Base-by-base conservation (phyloP, 2,113 vertebrate species). In the human (Homo sapiens) region DNA sequence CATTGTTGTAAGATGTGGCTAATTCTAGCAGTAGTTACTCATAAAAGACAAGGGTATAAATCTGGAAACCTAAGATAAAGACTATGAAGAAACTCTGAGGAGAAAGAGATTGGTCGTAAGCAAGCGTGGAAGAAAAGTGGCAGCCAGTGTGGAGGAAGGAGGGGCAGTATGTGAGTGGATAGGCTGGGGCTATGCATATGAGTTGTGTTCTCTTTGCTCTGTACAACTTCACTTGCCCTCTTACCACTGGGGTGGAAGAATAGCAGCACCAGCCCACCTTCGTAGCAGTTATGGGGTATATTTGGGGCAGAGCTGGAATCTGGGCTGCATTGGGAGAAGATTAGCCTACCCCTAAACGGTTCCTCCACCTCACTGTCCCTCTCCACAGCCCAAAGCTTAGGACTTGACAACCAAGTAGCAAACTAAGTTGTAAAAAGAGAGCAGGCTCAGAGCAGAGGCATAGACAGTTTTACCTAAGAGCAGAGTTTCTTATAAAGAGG, bases 81-180 rank as follows among this genome's bases (percentile, higher is more conserved):
- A 59, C 25, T 22, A 1, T 14, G 35, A 68, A 83, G 61, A 82
- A 96, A 38, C n/a, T 52, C 76, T 80, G 22, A 6, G 17, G 23
- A 89, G 40, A 79, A 82, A 75, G 78, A 61, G 35, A 73, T 30
- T 18, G 8, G 27, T 12, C 59, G 17, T 48, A 50, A 84, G 3
- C 9, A 35, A 72, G 2, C 17, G 4, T 20, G 22, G 16, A 43
- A 93, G 12, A 18, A 89, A 72, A 83, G 55, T 20, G 18, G 8
- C 25, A 93, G 57, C 68, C 50, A 23, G 30, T 16, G 16, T 55
- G 27, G 27, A 83, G 17, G 32, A 76, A 23, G 25, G 25, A 73
- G 2, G n/a, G 16, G 1, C 52, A 48, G 22, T 0, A 3, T 9
- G n/a, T 1, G 30, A 57, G 6, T 17, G 76, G 25, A n/a, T 0